Evolutionary conservation across 2,797 vertebrate species (phyloP).

Genomic region (Rhinichthys osculus): DNA sequence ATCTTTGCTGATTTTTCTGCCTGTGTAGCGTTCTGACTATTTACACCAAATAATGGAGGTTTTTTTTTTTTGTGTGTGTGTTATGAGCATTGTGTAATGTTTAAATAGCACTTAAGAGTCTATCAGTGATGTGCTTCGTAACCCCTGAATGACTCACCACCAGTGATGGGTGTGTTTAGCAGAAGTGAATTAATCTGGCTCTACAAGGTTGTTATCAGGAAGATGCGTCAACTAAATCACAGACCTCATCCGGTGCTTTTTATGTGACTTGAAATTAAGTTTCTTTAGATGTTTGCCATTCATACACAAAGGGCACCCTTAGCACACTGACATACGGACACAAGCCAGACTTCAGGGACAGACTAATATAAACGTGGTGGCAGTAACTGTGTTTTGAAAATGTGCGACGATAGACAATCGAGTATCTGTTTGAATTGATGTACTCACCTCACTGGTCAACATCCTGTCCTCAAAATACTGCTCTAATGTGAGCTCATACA

Average conservation of each 20-base stretch:
- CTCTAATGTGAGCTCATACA: constrained; percentile 27
- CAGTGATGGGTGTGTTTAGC: constrained; percentile 9
- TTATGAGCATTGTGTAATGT: neutral
- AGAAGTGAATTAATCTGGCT: constrained; percentile 7
- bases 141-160: neutral
- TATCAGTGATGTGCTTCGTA: neutral
- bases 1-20: too few species aligned
- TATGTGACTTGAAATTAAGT: neutral
- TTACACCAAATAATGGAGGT: neutral
- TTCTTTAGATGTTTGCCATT: neutral
- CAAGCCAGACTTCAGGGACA: neutral
- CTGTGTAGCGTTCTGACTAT: too few species aligned
- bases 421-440: constrained; percentile 30
- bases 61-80: neutral
- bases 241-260: neutral
- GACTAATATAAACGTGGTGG: constrained; percentile 2
- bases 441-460: constrained; percentile 35
- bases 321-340: neutral
- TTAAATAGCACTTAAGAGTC: neutral
- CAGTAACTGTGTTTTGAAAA: constrained; percentile 14
- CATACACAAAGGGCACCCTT: neutral
- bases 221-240: constrained; percentile 20
- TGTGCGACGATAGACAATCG: constrained; percentile 29
- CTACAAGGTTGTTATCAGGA: neutral
- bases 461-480: constrained; percentile 30